Evolutionary conservation across 2,888 invertebrate species (phyloP), one percentile per base, ranked within the genome.

Genomic region (Bugula neritina): DNA sequence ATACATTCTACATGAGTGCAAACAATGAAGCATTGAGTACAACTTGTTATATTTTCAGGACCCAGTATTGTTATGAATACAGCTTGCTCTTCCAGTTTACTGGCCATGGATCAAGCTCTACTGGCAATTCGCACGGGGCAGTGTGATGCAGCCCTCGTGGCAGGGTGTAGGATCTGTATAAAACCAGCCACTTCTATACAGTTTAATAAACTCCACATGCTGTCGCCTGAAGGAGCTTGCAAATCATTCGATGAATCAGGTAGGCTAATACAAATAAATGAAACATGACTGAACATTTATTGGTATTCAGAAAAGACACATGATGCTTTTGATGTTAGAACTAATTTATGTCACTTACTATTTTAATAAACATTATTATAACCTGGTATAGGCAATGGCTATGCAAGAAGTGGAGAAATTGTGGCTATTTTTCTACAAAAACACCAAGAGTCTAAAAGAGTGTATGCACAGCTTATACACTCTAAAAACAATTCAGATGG

Each of bases 1-100:
- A n/a, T n/a, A n/a, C n/a, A n/a, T n/a, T n/a, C n/a, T n/a, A n/a
- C n/a, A n/a, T n/a, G n/a, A n/a, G n/a, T n/a, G n/a, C n/a, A n/a
- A n/a, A n/a, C n/a, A n/a, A n/a, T n/a, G n/a, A n/a, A n/a, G n/a
- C n/a, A n/a, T n/a, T n/a, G n/a, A n/a, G n/a, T n/a, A n/a, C n/a
- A n/a, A n/a, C n/a, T n/a, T 43, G 5, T 5, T 43, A 10, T 43
- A 17, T 10, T 43, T 43, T 5, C 43, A 43, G 89, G 98, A 0
- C 98, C 98, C 10, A 96, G 95, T 83, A 96, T 91, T 85, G 91
- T 94, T 43, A 86, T 98, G 70, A 98, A 99, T 86, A 97, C 98
- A 1, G 98, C 98, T 13, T 99, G 98, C 85, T 97, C 97, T 0
- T 96, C 96, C 79, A 93, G 94, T 75, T 86, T 97, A 83, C 90